Evolutionary conservation across 2,113 vertebrate species (phyloP), one percentile per base, ranked within the genome.

Genomic region (Podarcis raffonei): DNA sequence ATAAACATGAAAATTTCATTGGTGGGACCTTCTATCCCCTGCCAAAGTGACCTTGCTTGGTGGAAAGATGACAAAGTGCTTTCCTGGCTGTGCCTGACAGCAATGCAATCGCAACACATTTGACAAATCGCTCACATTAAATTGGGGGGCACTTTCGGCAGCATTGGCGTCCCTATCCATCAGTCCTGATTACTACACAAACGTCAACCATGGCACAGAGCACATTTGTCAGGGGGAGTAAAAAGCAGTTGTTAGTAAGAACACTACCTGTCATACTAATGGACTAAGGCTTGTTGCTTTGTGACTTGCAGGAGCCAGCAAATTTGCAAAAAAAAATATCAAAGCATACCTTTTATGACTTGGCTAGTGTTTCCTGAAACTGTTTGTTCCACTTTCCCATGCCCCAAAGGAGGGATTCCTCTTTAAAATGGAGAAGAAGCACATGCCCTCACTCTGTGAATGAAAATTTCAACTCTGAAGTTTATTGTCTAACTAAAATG

Each of bases 161-260:
- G 97, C 95, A 13, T 92, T 92, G 91, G 94, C 96, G 93, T 97
- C 97, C 97, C 97, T 96, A 97, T 98, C 97, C 97, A 98, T 98
- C 98, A 98, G 97, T 97, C 97, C 97, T 98, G 97, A 98, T 98
- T 97, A 98, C 97, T 95, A 97, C 97, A 95, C 97, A 96, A 97
- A 97, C 95, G 96, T 97, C 97, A 97, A 89, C 95, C 90, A 0
- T 95, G 97, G 97, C 97, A 97, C 95, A 85, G 75, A 94, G 96
- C 97, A 92, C 97, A 97, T 97, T 97, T 97, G 97, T 97, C 97
- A 97, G 95, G 92, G 93, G 94, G 90, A 97, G 96, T 96, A 97
- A 98, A 98, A 97, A 97, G 97, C 97, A 97, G 96, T 97, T 97
- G 97, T 97, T 97, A 97, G 97, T 91, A 87, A 94, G 96, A 97